Evolutionary conservation across 2,888 invertebrate species (phyloP).

Genomic region (Andrena bicolor): DNA sequence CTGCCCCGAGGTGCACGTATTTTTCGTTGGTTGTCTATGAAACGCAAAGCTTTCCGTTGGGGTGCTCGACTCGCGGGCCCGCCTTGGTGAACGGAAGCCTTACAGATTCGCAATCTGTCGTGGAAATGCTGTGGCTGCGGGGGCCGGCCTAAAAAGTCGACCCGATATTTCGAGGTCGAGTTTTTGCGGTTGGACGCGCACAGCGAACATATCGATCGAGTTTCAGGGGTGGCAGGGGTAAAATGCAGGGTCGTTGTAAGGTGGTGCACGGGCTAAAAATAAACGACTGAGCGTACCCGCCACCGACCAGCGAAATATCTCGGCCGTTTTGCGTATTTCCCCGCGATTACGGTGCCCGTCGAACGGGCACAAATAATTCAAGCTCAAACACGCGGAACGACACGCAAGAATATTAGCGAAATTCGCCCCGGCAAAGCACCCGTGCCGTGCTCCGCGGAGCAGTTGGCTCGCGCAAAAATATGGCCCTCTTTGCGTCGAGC

Average conservation of each 20-base stretch:
- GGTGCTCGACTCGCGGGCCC: background rate
- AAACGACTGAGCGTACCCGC: constrained; percentile 24
- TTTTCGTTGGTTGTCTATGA: background rate
- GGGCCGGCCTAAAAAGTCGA: constrained; percentile 58
- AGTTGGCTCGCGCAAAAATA: background rate
- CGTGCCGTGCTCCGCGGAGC: no score
- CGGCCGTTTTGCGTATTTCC: constrained; percentile 8
- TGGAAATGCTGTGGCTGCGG: background rate
- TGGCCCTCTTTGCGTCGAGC: background rate
- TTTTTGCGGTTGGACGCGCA: constrained; percentile 74
- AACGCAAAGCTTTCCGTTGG: background rate
- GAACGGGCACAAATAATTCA: background rate
- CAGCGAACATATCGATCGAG: constrained; percentile 69
- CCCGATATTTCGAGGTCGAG: constrained; percentile 68
- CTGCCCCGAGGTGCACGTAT: background rate
- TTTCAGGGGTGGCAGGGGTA: constrained; percentile 39
- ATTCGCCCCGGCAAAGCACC: background rate
- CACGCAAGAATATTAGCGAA: background rate
- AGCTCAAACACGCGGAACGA: background rate
- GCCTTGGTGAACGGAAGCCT: constrained; percentile 3
- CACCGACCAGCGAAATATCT: background rate
- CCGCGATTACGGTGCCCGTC: background rate
- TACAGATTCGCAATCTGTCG: constrained; percentile 14
- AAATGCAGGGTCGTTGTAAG: constrained; percentile 49
- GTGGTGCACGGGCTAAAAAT: constrained; percentile 48